Base-by-base conservation (phyloP, 2,888 invertebrate species). In the Nomada fucata region DNA sequence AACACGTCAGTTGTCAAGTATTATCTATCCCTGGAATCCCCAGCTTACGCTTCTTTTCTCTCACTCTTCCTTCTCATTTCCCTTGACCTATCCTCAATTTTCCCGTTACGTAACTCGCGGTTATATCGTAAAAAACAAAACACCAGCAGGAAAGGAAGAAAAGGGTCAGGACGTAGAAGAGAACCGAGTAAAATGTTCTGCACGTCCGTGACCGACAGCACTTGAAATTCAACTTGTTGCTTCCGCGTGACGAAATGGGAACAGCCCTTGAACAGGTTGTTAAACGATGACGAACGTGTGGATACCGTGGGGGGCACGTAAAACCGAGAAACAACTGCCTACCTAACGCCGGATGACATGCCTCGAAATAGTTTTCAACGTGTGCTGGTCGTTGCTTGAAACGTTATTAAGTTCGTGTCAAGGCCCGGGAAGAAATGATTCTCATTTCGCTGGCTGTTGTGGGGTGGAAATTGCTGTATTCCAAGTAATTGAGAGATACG, bases 161-260 rank as follows among this genome's bases (percentile, higher is more conserved):
- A 23, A 50, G n/a, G 47, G 42, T 36, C 18, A 18, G 15, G 23
- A n/a, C 2, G 2, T 36, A 13, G 20, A 23, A 60, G 13, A 50
- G 52, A 69, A 50, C 20, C 13, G 67, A 26, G 11, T 11, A 26
- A 67, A 76, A 74, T 69, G 59, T 78, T 26, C 20, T 9, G 72
- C 50, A 60, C 60, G 78, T 78, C 2, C 68, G 57, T 36, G 52
- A 42, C 52, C 26, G 63, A 26, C 29, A 13, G 50, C 42, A 65
- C 65, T 77, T 75, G 74, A 76, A 76, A 79, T 85, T 80, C 82
- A 82, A 76, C 80, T 83, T 86, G 79, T 78, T 83, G 79, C 75
- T 76, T 73, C 61, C 26, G 74, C 75, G 63, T 55, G 76, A 72
- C 63, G 74, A 50, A 50, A 29, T 50, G 26, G 15, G 1, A 64